Base-by-base conservation (phyloP, 2,113 vertebrate species). In the Lepus americanus region DNA sequence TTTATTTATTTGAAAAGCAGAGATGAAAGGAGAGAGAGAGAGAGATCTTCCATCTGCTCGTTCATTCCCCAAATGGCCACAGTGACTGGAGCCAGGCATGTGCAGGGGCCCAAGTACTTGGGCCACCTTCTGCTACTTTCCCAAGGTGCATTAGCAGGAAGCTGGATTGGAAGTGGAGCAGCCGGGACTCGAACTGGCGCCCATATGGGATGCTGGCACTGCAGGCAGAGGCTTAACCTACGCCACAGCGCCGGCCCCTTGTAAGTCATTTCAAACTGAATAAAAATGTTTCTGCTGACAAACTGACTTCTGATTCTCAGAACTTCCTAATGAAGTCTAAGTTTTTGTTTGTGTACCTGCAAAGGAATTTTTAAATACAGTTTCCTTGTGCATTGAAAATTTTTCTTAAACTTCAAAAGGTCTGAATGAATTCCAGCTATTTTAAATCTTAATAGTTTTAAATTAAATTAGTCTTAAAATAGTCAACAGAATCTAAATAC, bases 231-330 rank as follows among this genome's bases (percentile, higher is more conserved):
- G 44, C 44, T 44, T 44, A 44, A 44, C 44, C 44, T 44, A 44
- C 6, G 44, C 44, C 44, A 44, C 44, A 44, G 44, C 44, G 44
- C 44, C 44, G 44, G 44, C 44, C 44, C 44, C 94, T 61, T 61
- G 33, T 93, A 78, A 92, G 63, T 87, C 77, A 93, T 83, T 95
- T 83, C 80, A 20, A 92, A 91, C 86, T 95, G 33, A 74, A 90
- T 61, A 78, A 79, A 80, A 64, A 29, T 36, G n/a, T 59, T 90
- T 36, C 25, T 87, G 51, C 61, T 66, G 25, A 87, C 67, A 78
- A 92, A 80, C 6, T 49, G 84, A 77, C 74, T 92, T 83, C 49
- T 95, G 11, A 80, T 67, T 87, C 29, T 59, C 88, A 53, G 1
- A 29, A 22, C 39, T 96, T 87, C 63, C 13, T 79, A 44, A 31